Evolutionary conservation across 2,797 vertebrate genomes (phyloP).

Genomic region (Rhyacichthys aspro): DNA sequence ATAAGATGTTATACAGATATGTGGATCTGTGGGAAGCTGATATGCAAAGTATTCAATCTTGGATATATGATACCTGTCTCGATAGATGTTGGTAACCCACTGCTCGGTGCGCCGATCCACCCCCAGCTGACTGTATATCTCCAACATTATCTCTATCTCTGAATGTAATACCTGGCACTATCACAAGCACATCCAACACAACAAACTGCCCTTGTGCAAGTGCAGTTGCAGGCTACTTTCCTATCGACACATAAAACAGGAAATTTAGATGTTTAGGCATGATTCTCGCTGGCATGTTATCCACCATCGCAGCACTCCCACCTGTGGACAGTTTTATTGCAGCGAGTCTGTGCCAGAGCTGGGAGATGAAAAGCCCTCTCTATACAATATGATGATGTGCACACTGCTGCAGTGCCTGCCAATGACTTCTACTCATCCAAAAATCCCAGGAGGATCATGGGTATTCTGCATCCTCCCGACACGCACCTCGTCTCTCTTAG

Average conservation of each 20-base stretch:
- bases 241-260: slow-evolving; percentile 29
- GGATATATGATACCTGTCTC: slow-evolving; percentile 24
- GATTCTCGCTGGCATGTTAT: slow-evolving; percentile 11
- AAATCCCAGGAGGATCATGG: slow-evolving; percentile 33
- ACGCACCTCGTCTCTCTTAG: slow-evolving; percentile 19
- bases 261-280: slow-evolving; percentile 21
- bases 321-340: slow-evolving; percentile 47
- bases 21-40: slow-evolving; percentile 6
- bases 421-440: slow-evolving; percentile 26
- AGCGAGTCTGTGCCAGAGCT: slow-evolving; percentile 18
- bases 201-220: slow-evolving; percentile 25
- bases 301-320: slow-evolving; percentile 18
- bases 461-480: slow-evolving; percentile 31
- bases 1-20: slow-evolving; percentile 3
- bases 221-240: slow-evolving; percentile 28
- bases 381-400: slow-evolving; percentile 28
- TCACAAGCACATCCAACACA: slow-evolving; percentile 9
- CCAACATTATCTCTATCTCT: slow-evolving; percentile 21
- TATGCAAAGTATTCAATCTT: slow-evolving; percentile 32
- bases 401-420: slow-evolving; percentile 21
- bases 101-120: slow-evolving; percentile 8
- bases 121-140: slow-evolving; percentile 12
- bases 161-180: slow-evolving; percentile 13
- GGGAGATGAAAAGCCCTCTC: slow-evolving; percentile 41
- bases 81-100: slow-evolving; percentile 40